Base-by-base conservation (phyloP, 2,797 vertebrate species). In the Loris lydekkerianus region DNA sequence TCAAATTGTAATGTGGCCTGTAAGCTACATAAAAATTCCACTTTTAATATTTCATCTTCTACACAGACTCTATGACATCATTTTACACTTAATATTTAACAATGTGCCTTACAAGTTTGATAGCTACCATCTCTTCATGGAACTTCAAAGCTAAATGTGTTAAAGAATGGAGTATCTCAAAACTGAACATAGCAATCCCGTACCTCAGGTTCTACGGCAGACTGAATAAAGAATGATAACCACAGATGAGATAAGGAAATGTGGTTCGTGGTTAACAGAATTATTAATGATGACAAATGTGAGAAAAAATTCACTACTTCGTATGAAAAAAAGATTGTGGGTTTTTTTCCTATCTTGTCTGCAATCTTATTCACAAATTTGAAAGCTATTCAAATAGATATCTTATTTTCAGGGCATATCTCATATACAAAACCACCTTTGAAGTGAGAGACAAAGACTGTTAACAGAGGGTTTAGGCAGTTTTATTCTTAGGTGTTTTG, bases 1-100 rank as follows among this genome's bases (percentile, higher is more conserved):
- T 72, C 27, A 58, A 73, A 89, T 9, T 81, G 9, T 4, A 86
- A 87, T 3, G 9, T n/a, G 17, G 65, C 13, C 83, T 3, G 49
- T 60, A 15, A 80, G 34, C 4, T 31, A 65, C 15, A 67, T 14
- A 11, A 85, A 94, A 85, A 63, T 63, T 58, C 49, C 43, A 43
- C 7, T 69, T 89, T 73, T 10, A 63, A 91, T 81, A 46, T 77
- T 75, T 75, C 23, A 70, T 61, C 27, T 73, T 70, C 43, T 77
- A 67, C 0, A 43, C 2, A 2, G 25, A 87, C 10, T 89, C 93
- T 31, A 56, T 40, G 76, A 61, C 18, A 70, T 29, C 15, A 76
- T 80, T 95, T 76, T 86, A 1, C 29, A 89, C 56, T 84, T 93
- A 95, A 88, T 70, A 67, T 81, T 72, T 49, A 86, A 90, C 13